Conservation (phyloP, 2,888 invertebrate genomes). For the Ormyrus rosae region DNA sequence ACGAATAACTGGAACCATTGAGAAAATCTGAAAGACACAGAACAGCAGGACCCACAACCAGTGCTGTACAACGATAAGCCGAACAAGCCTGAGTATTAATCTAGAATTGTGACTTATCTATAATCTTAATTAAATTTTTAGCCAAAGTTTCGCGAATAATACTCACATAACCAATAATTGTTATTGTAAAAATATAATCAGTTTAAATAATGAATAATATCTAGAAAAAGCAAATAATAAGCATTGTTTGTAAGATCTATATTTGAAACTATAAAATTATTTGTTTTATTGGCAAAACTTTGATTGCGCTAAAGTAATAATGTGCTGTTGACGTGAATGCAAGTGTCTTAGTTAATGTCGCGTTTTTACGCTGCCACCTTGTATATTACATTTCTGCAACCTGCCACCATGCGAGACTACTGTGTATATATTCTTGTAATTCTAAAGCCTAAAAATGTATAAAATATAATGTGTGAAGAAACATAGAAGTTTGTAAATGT, state of each 20-base stretch:
- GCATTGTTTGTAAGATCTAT: too few relatives aligned
- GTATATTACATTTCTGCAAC: conserved; percentile 63
- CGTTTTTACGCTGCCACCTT: conserved; percentile 66
- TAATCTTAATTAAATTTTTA: conserved; percentile 26
- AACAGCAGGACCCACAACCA: conserved; percentile 71
- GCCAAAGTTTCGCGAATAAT: conserved; percentile 56
- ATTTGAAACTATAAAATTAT: too few relatives aligned
- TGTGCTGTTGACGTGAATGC: conserved; percentile 47
- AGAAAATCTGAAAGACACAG: conserved; percentile 71
- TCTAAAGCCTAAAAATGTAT: conserved; percentile 53
- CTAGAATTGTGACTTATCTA: conserved; percentile 42
- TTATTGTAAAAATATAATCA: background rate
- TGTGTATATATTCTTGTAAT: conserved; percentile 45
- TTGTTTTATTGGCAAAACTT: conserved; percentile 45
- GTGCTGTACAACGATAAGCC: conserved; percentile 73
- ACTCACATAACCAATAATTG: conserved; percentile 1
- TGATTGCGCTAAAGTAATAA: conserved; percentile 32
- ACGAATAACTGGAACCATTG: conserved; percentile 66
- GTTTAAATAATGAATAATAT: background rate
- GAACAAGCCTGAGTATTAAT: conserved; percentile 66
- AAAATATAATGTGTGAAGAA: conserved; percentile 47
- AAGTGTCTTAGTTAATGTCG: conserved; percentile 39
- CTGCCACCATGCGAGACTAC: conserved; percentile 73
- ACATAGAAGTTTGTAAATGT: conserved; percentile 46
- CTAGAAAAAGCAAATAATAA: background rate